Conservation (phyloP, 2,888 invertebrate genomes). For the Ashinkailepas kermadecensis region DNA sequence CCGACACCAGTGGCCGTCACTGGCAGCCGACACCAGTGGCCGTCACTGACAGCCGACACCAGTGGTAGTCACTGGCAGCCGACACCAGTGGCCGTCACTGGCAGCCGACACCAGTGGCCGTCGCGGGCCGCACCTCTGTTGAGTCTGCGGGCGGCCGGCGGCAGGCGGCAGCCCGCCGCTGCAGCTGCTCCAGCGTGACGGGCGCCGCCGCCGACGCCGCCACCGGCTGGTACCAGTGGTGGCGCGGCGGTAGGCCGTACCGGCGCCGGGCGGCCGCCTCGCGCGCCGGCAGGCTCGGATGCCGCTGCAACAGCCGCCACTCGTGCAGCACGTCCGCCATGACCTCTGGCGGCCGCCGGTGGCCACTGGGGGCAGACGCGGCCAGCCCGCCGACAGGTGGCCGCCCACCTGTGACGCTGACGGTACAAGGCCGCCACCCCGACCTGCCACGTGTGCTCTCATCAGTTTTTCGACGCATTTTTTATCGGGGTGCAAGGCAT, state of each 20-base stretch:
- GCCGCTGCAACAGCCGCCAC: neutral
- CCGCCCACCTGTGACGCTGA: neutral
- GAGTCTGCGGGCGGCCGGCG: too few relatives aligned
- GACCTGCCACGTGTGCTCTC: too few relatives aligned
- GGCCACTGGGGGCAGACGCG: neutral
- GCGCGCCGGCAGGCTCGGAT: neutral
- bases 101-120: too few relatives aligned
- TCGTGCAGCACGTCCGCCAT: neutral
- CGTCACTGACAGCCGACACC: too few relatives aligned
- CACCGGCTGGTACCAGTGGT: neutral
- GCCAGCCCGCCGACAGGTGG: neutral
- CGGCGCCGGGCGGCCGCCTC: neutral
- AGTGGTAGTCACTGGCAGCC: too few relatives aligned
- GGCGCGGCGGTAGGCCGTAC: neutral
- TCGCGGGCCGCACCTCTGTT: too few relatives aligned
- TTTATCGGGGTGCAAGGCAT: too few relatives aligned
- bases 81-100: too few relatives aligned
- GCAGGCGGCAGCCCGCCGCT: too few relatives aligned
- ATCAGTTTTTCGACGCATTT: too few relatives aligned
- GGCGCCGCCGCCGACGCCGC: neutral
- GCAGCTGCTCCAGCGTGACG: neutral
- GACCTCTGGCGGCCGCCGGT: neutral
- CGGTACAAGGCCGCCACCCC: neutral
- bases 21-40: too few relatives aligned
- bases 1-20: too few relatives aligned